Conservation (phyloP, 2,113 vertebrate species). For the Lichenostomus cassidix region DNA sequence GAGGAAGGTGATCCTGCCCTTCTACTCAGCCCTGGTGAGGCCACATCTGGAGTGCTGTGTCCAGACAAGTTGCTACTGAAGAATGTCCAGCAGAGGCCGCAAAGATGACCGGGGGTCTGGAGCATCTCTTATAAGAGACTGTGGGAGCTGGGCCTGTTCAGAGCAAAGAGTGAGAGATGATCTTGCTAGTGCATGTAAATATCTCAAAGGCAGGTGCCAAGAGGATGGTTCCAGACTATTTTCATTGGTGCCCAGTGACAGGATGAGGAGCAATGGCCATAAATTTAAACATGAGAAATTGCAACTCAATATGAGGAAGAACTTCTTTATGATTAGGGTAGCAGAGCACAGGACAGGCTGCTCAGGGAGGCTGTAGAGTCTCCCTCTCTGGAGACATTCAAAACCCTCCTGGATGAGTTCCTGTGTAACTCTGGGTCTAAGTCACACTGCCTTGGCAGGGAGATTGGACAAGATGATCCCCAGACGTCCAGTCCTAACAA, state of each 20-base stretch:
- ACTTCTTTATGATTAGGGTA: neutral
- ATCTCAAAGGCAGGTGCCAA: neutral
- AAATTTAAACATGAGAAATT: neutral
- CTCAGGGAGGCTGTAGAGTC: accelerated
- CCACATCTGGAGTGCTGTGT: neutral
- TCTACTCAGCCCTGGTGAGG: neutral
- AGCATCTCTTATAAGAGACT: neutral
- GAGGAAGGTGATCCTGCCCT: neutral
- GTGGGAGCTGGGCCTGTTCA: neutral
- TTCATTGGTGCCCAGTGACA: neutral
- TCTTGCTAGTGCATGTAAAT: neutral
- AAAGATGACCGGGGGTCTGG: neutral
- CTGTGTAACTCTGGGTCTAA: neutral
- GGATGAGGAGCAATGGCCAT: neutral
- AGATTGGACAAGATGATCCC: neutral
- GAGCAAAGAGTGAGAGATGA: neutral
- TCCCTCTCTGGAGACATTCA: neutral
- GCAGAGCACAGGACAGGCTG: neutral
- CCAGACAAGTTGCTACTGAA: neutral
- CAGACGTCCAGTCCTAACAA: neutral
- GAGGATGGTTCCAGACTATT: neutral
- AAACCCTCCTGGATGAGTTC: neutral
- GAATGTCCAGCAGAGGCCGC: neutral
- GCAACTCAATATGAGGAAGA: neutral
- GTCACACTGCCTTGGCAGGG: neutral